Percentiles rank a stretch among this genome's conserved stretches.
Conservation (phyloP, 2,113 vertebrate genomes). For the Rhombomys opimus region DNA sequence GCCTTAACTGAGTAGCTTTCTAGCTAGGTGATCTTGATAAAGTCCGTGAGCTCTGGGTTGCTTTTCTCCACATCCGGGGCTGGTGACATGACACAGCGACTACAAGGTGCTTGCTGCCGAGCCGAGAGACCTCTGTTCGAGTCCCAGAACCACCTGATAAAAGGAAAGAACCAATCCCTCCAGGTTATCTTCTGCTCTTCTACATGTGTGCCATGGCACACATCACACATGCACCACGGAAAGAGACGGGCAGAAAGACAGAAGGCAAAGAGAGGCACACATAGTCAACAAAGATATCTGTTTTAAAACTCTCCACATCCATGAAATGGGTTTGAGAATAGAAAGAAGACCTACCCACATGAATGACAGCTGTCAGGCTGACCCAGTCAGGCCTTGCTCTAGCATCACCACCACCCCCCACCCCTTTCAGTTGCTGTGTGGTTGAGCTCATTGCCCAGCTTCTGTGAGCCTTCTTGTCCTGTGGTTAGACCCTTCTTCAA, state of each 20-base stretch:
- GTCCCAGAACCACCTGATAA: background rate
- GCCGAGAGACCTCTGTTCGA: background rate
- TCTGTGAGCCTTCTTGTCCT: rapidly evolving
- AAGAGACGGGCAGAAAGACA: background rate
- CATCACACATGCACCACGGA: background rate
- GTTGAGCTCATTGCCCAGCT: rapidly evolving
- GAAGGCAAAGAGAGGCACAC: background rate
- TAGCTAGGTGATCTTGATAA: background rate
- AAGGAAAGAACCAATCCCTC: background rate
- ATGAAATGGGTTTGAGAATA: background rate
- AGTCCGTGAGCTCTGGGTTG: rapidly evolving
- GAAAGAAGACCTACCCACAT: rapidly evolving
- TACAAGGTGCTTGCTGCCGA: background rate
- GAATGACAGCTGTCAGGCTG: background rate
- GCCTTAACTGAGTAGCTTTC: background rate
- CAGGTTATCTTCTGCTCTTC: background rate
- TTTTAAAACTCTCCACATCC: background rate
- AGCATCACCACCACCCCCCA: rapidly evolving
- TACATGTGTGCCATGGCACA: background rate
- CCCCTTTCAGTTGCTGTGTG: rapidly evolving
- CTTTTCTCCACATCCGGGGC: background rate
- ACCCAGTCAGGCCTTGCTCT: background rate
- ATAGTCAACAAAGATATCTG: background rate
- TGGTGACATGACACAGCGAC: background rate
- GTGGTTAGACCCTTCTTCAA: background rate